phyloP scores from a whole-genome alignment of 2,797 vertebrate species.

The Notolepis coatsorum region DNA sequence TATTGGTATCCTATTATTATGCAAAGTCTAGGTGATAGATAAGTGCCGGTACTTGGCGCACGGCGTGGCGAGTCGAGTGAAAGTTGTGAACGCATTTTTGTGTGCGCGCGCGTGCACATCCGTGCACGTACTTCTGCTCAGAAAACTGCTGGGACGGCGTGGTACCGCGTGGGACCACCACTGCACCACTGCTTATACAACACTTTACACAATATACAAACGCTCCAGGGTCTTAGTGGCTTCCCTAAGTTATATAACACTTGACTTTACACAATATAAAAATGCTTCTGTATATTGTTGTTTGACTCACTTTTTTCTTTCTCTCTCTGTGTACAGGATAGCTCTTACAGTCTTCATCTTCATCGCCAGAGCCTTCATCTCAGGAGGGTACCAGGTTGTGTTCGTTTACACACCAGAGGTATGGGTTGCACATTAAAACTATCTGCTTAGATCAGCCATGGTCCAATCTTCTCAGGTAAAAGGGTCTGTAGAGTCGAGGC shows the following conservation, averaged over 20 bases:
- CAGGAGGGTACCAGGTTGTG: slow-evolving; percentile 89
- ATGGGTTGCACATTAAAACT: slow-evolving; percentile 12
- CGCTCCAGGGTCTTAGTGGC: neutral
- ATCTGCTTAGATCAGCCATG: neutral
- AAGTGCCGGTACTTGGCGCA: no score
- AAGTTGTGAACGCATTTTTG: neutral
- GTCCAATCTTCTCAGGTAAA: neutral
- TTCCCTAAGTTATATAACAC: no score
- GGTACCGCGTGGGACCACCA: neutral
- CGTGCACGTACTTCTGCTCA: neutral
- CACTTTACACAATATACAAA: no score
- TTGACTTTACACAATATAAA: no score
- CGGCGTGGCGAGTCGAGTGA: no score
- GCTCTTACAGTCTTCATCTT: slow-evolving; percentile 90
- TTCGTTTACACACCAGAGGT: slow-evolving; percentile 96
- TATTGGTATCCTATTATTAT: no score
- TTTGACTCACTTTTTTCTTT: neutral
- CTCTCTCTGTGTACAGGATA: slow-evolving; percentile 44
- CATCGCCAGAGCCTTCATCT: slow-evolving; percentile 91
- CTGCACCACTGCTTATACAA: no score
- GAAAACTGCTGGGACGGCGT: no score
- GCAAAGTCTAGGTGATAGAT: no score
- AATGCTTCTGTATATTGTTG: neutral
- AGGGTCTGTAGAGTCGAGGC: no score
- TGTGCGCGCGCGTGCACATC: neutral